phyloP scores from a whole-genome alignment of 2,888 invertebrate species.

The Nudaria mundana region DNA sequence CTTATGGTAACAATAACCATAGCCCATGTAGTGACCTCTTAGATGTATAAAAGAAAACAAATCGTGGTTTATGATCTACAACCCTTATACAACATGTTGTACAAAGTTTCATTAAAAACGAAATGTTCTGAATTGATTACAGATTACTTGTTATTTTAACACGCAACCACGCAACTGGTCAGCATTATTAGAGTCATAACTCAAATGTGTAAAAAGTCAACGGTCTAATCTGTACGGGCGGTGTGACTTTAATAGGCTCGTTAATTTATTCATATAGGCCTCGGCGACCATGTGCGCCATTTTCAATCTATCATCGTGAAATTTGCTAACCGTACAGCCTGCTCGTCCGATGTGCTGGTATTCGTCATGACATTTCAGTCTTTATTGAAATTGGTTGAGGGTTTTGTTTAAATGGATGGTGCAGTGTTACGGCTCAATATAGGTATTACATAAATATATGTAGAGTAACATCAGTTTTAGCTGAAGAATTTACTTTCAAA shows the following conservation, averaged over 20 bases:
- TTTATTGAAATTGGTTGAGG: constrained; percentile 1
- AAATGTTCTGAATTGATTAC: constrained; percentile 26
- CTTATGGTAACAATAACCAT: too few relatives aligned
- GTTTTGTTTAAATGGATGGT: background rate
- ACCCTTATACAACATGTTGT: too few relatives aligned
- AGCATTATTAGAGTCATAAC: constrained; percentile 33
- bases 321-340: constrained; percentile 20
- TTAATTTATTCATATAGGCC: constrained; percentile 43
- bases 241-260: constrained; percentile 36
- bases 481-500: too few relatives aligned
- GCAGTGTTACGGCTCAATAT: background rate
- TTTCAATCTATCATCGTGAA: constrained; percentile 42
- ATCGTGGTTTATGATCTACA: too few relatives aligned
- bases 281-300: constrained; percentile 29
- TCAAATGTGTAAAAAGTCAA: constrained; percentile 33
- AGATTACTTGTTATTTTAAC: constrained; percentile 29
- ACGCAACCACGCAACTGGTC: constrained; percentile 35
- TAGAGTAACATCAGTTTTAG: too few relatives aligned
- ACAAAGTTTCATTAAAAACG: constrained; percentile 14
- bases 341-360: constrained; percentile 16
- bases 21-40: too few relatives aligned
- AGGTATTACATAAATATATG: background rate
- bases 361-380: constrained; percentile 18
- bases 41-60: too few relatives aligned
- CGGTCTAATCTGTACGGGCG: constrained; percentile 24